Evolutionary conservation across 1,140 invertebrate genomes (phyloP).

Genomic region (Drosophila kohkoa): DNA sequence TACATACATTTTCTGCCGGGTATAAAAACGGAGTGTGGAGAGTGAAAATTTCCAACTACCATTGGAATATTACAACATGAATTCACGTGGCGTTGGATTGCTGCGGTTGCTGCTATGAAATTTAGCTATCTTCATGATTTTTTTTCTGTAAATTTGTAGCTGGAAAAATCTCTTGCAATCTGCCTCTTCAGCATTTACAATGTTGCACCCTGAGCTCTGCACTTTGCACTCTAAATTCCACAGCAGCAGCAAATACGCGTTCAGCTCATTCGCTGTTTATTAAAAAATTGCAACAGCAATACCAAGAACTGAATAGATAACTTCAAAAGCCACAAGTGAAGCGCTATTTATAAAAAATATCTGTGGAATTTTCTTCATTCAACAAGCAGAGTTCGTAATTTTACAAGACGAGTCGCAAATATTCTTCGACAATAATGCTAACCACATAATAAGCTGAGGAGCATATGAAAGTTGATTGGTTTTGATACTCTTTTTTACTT

Average conservation of each 20-base stretch:
- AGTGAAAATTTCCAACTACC: background rate
- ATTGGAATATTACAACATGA: background rate
- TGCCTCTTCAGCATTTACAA: background rate
- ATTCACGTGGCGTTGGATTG: background rate
- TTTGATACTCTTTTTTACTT: no score
- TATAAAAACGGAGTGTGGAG: background rate
- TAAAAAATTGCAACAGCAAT: conserved; percentile 8
- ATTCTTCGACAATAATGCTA: background rate
- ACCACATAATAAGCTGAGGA: no score
- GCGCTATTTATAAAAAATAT: background rate
- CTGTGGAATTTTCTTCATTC: background rate
- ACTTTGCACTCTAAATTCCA: background rate
- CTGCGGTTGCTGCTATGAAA: conserved; percentile 15
- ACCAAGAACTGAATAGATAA: background rate
- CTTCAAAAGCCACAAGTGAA: background rate
- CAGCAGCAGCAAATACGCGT: background rate
- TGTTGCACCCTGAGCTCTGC: background rate
- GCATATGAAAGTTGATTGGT: no score
- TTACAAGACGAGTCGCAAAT: background rate
- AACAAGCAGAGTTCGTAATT: background rate
- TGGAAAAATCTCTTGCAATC: conserved; percentile 19
- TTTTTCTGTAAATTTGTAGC: background rate
- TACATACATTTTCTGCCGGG: no score
- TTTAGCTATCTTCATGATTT: conserved; percentile 9
- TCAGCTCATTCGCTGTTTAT: conserved; percentile 21